Percentiles rank a stretch among this genome's conserved stretches.
Conservation (phyloP, 2,113 vertebrate genomes). For the Mus spicilegus region DNA sequence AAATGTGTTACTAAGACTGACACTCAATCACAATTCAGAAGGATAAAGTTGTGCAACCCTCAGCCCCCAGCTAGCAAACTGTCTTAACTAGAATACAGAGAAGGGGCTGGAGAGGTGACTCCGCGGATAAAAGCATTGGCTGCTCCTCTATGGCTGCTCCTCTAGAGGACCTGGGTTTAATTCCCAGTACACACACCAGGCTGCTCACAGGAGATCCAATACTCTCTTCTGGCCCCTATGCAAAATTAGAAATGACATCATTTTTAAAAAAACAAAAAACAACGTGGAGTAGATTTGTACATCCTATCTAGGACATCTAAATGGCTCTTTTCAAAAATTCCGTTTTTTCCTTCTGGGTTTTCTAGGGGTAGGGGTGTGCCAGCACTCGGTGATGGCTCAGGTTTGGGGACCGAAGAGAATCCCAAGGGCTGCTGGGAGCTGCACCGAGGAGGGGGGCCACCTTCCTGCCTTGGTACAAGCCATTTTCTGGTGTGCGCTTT, state of each 20-base stretch:
- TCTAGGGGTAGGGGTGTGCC: not conserved
- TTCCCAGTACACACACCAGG: not conserved
- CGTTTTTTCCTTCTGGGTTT: not conserved
- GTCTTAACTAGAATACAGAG: slow-evolving; percentile 2
- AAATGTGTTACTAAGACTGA: slow-evolving; percentile 69
- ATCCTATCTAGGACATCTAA: not conserved
- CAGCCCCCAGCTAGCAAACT: slow-evolving; percentile 77
- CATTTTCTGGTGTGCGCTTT: slow-evolving; percentile 68
- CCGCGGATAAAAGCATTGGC: not conserved
- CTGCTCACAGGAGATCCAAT: not conserved
- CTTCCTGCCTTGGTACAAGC: not conserved
- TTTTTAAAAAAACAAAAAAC: not conserved
- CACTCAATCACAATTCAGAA: slow-evolving; percentile 77
- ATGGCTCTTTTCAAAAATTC: not conserved
- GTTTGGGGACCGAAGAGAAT: not conserved
- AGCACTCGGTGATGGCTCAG: not conserved
- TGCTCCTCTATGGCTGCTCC: not conserved
- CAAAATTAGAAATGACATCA: not conserved
- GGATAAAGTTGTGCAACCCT: slow-evolving; percentile 70
- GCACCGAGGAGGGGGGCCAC: not conserved
- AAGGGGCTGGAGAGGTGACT: not conserved
- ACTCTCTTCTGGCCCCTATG: not conserved
- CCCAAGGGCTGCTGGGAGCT: slow-evolving; percentile 58
- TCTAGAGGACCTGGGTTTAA: not conserved
- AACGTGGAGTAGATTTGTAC: not conserved